Percentiles rank a stretch among this genome's conserved stretches.
phyloP scores from a whole-genome alignment of 2,888 invertebrate species.

The Pandemis heparana region DNA sequence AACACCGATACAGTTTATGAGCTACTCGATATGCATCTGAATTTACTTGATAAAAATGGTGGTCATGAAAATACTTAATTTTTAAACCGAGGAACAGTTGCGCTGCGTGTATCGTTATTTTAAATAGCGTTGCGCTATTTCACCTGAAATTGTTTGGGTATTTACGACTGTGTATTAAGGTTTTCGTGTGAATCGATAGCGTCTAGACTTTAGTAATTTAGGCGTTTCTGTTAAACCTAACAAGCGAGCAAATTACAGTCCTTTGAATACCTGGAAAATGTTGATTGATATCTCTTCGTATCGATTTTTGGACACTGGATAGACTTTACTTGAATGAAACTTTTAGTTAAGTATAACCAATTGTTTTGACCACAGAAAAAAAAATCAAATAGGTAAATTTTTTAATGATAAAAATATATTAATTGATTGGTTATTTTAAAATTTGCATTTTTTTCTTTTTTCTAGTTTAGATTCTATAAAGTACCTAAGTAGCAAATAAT shows the following conservation, averaged over 20 bases:
- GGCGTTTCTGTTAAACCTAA: constrained; percentile 15
- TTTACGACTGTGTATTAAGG: neutral
- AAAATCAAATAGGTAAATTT: no score
- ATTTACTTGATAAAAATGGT: no score
- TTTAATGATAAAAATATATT: no score
- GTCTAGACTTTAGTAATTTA: constrained; percentile 39
- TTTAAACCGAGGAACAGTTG: neutral
- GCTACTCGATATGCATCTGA: no score
- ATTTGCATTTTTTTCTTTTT: no score
- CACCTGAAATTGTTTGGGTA: neutral
- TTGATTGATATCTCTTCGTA: constrained; percentile 6
- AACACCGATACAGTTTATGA: no score
- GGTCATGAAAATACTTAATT: neutral
- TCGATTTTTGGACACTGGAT: neutral
- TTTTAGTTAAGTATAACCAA: no score
- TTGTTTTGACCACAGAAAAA: no score
- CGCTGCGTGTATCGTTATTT: neutral
- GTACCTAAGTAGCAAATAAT: no score
- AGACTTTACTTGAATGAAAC: no score
- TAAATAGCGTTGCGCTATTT: neutral
- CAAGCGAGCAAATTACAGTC: constrained; percentile 20
- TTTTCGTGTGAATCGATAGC: constrained; percentile 33
- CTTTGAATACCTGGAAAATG: constrained; percentile 18
- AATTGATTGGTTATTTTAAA: no score
- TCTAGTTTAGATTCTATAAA: no score